Percentiles rank a stretch among this genome's conserved stretches.
Evolutionary conservation across 2,797 vertebrate species (phyloP).

Genomic region (Gymnodraco acuticeps): DNA sequence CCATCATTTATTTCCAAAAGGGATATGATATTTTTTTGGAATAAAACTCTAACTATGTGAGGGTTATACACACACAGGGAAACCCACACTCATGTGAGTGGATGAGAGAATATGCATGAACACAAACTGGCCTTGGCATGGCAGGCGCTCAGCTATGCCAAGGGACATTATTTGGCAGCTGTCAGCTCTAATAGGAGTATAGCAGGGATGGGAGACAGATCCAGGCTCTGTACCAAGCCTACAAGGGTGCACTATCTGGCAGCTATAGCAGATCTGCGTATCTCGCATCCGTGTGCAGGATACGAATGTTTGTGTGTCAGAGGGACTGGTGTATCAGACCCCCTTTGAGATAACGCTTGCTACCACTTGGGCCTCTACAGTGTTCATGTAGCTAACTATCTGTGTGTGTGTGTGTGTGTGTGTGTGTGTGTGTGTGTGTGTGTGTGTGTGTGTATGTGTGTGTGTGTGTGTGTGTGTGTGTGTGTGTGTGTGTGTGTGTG

Average conservation of each 20-base stretch:
- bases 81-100: conserved; percentile 36
- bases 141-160: conserved; percentile 68
- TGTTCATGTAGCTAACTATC: conserved; percentile 58
- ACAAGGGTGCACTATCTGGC: conserved; percentile 74
- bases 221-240: conserved; percentile 76
- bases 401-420: conserved; percentile 21
- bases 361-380: conserved; percentile 54
- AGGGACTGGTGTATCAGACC: conserved; percentile 50
- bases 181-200: conserved; percentile 80
- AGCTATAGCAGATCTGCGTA: conserved; percentile 47
- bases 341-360: conserved; percentile 57
- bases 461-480: conserved; percentile 6
- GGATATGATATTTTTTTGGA: neutral
- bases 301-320: conserved; percentile 55
- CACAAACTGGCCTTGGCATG: conserved; percentile 70
- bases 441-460: conserved; percentile 16
- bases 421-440: conserved; percentile 29
- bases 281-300: conserved; percentile 10
- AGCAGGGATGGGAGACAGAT: conserved; percentile 76
- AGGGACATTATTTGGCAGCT: conserved; percentile 82
- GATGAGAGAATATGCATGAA: conserved; percentile 49
- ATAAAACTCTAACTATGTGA: conserved; percentile 25
- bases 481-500: conserved; percentile 6
- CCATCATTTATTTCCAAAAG: neutral
- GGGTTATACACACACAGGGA: conserved; percentile 23